Conservation (phyloP, 2,888 invertebrate genomes). For the Acleris laterana region DNA sequence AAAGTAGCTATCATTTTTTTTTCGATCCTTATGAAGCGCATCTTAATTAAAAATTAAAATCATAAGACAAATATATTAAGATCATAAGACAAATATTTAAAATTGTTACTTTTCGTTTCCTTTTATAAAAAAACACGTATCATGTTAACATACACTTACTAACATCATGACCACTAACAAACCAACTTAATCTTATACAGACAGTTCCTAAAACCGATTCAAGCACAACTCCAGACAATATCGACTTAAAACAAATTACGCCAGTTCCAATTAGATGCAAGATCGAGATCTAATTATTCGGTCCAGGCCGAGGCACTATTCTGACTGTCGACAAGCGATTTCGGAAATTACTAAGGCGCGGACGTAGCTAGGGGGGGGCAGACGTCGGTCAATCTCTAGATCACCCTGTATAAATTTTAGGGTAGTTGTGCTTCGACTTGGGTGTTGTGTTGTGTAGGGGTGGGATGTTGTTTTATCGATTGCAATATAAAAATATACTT, state of each 20-base stretch:
- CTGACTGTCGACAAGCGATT: conserved; percentile 81
- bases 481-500: neutral
- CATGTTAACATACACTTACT: too few relatives aligned
- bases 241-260: conserved; percentile 53
- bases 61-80: too few relatives aligned
- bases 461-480: conserved; percentile 10
- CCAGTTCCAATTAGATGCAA: conserved; percentile 69
- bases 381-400: conserved; percentile 58
- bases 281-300: conserved; percentile 80
- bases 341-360: conserved; percentile 83
- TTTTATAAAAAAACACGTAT: too few relatives aligned
- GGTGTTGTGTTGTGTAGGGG: conserved; percentile 24
- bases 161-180: neutral
- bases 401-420: conserved; percentile 35
- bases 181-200: neutral
- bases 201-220: conserved; percentile 2
- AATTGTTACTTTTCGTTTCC: too few relatives aligned
- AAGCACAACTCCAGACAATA: conserved; percentile 28
- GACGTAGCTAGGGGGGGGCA: conserved; percentile 49
- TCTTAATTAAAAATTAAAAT: too few relatives aligned
- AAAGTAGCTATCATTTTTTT: too few relatives aligned
- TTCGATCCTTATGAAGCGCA: too few relatives aligned
- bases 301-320: conserved; percentile 72
- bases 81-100: too few relatives aligned
- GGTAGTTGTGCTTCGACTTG: conserved; percentile 22